Evolutionary conservation across 2,888 invertebrate genomes (phyloP), one percentile per base, ranked within the genome.

Genomic region (Sympetrum striolatum): DNA sequence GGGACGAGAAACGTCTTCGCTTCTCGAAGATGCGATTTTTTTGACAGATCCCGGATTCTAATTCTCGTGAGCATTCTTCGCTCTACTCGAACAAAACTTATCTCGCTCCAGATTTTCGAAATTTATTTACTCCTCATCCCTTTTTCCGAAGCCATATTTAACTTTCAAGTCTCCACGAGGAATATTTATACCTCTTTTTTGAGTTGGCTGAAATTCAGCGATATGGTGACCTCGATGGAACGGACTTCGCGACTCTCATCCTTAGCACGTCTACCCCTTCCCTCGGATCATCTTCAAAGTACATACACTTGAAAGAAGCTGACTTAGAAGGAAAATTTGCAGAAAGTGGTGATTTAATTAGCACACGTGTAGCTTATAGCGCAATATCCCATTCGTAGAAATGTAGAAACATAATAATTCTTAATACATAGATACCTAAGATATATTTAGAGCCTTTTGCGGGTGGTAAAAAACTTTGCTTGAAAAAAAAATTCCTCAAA

Each of bases 61-160:
- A 37, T 35, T 14, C 39, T 64, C n/a, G 22, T 37, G 25, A 86
- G 22, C 37, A 60, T 86, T 86, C 86, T 86, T 39, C 58, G 31
- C 58, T 53, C 60, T n/a, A 37, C 60, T 58, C 2, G 86, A 86
- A 86, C 37, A 86, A 64, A 86, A 86, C 86, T 86, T 86, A 60
- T 86, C 60, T 86, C 60, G n/a, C 35, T 35, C 37, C 60, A 53
- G 60, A 86, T 60, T 73, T n/a, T 73, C n/a, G 15, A 73, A 73
- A 73, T 73, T 73, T 73, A 73, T 73, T 73, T 73, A 73, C 73
- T 31, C 73, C 12, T 31, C 3, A 31, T n/a, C 14, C 73, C 73
- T 31, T 31, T 31, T 31, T 73, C 22, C 73, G 73, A 73, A 31
- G 73, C 31, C 31, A 31, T 73, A 73, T 73, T 73, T 73, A 73